Evolutionary conservation across 2,888 invertebrate genomes (phyloP).

Genomic region (Eupithecia subumbrata): DNA sequence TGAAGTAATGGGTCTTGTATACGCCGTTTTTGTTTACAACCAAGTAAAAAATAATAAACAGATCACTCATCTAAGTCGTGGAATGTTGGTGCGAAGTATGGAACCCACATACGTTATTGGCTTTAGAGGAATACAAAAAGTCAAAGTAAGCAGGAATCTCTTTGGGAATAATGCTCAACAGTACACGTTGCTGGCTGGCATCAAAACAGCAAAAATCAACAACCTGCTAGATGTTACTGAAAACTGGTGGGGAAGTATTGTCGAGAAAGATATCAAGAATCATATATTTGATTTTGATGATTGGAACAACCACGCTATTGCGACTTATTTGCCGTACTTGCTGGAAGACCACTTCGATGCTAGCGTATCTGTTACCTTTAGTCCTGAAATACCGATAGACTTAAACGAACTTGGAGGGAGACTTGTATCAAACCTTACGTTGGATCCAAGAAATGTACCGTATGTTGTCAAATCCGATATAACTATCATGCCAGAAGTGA

Average conservation of each 20-base stretch:
- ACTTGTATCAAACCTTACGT: conserved; percentile 86
- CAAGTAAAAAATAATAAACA: conserved; percentile 89
- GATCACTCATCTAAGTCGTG: conserved; percentile 64
- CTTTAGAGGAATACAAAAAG: conserved; percentile 97
- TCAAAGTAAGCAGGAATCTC: conserved; percentile 94
- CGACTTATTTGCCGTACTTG: conserved; percentile 94
- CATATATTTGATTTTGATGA: conserved; percentile 99
- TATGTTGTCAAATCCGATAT: conserved; percentile 94
- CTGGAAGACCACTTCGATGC: conserved; percentile 90
- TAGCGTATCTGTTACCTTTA: conserved; percentile 89
- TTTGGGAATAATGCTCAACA: conserved; percentile 92
- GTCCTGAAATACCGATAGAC: conserved; percentile 82
- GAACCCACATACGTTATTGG: conserved; percentile 94
- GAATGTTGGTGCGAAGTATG: conserved; percentile 64
- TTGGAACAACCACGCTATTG: conserved; percentile 99
- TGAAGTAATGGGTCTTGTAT: conserved; percentile 93
- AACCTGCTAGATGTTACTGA: conserved; percentile 94
- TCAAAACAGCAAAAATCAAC: conserved; percentile 93
- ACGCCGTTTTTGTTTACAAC: conserved; percentile 91
- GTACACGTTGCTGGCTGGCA: conserved; percentile 96
- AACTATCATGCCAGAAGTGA: conserved; percentile 97
- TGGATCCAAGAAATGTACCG: conserved; percentile 87
- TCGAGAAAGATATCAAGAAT: conserved; percentile 89
- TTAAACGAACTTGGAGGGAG: conserved; percentile 91
- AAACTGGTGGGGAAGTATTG: conserved; percentile 98